Percentiles rank a stretch among this genome's conserved stretches.
phyloP scores from a whole-genome alignment of 2,888 invertebrate genomes.

The Eupithecia dodoneata region DNA sequence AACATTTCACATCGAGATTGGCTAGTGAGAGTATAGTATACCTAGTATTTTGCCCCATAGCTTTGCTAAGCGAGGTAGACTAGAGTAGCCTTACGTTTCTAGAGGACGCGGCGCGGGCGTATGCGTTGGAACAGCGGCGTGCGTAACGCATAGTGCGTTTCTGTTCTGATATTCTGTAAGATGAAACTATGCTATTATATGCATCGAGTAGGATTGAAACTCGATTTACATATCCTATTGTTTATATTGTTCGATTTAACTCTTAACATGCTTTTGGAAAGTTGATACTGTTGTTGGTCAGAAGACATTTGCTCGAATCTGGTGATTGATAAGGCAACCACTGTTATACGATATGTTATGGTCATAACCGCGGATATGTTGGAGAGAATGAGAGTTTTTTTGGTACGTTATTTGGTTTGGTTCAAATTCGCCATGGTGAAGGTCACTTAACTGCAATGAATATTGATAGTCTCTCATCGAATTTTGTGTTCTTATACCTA shows the following conservation, averaged over 20 bases:
- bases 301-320: neutral
- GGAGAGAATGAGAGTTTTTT: neutral
- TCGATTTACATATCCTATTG: neutral
- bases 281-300: neutral
- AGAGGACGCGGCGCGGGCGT: neutral
- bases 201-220: too few relatives aligned
- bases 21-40: neutral
- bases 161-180: neutral
- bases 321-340: neutral
- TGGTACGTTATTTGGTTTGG: neutral
- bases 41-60: neutral
- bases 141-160: neutral
- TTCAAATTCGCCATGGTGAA: slow-evolving; percentile 6
- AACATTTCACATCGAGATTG: neutral
- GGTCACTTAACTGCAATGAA: neutral
- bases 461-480: neutral
- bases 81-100: neutral
- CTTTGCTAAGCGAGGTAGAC: neutral
- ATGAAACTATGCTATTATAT: neutral
- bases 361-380: neutral
- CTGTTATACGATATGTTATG: neutral
- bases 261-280: neutral
- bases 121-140: neutral
- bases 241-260: neutral
- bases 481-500: neutral